Evolutionary conservation across 1,140 invertebrate genomes (phyloP).

Genomic region (Eupristina koningsbergeri): DNA sequence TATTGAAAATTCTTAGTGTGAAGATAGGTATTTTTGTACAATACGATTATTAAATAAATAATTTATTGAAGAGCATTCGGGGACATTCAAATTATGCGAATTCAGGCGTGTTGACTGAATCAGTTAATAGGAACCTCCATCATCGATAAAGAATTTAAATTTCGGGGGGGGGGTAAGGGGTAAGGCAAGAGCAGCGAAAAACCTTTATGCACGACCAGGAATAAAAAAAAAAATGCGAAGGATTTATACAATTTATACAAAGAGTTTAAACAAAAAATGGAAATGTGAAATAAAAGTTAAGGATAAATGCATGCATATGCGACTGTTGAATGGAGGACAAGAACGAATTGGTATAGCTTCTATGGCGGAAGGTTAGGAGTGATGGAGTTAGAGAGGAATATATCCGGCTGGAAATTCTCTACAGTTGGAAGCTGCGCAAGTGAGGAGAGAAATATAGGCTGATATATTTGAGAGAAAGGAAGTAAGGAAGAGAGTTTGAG

Average conservation of each 20-base stretch:
- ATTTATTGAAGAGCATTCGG: too few species aligned
- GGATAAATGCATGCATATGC: conserved; percentile 12
- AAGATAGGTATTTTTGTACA: too few species aligned
- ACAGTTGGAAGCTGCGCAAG: not conserved
- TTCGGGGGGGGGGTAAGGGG: too few species aligned
- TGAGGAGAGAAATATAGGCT: not conserved
- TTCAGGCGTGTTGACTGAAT: not conserved
- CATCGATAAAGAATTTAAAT: too few species aligned
- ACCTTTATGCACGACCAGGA: not conserved
- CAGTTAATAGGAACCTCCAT: not conserved
- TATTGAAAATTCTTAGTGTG: too few species aligned
- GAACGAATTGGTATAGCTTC: not conserved
- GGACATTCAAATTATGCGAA: not conserved
- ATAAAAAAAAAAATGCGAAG: not conserved
- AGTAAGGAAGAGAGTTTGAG: not conserved
- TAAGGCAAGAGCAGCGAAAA: not conserved
- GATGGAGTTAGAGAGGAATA: not conserved
- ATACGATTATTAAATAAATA: too few species aligned
- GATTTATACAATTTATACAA: not conserved
- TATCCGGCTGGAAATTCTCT: not conserved
- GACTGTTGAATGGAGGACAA: not conserved
- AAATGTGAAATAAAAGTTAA: not conserved
- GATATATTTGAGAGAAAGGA: conserved; percentile 7
- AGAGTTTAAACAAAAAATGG: not conserved
- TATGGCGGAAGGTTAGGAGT: not conserved